These are phyloP conservation scores for Drosophila insularis DNA, from an alignment of 1,140 invertebrate genomes.

Conservation along the genomic window DNA sequence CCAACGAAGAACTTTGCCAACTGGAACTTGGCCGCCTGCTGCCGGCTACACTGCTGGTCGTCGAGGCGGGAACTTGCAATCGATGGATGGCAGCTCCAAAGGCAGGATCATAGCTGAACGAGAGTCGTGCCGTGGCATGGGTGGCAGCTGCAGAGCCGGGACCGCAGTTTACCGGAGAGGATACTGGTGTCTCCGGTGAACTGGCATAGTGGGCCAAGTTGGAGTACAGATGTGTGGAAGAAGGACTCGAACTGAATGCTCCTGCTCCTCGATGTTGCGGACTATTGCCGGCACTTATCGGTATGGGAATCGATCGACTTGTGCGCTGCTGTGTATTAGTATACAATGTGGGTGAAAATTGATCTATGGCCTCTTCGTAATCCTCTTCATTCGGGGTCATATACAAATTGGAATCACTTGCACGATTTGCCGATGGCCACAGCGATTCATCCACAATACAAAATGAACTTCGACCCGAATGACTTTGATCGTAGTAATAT, in stretches of 20 bases:
- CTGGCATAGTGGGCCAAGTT: conserved; percentile 63
- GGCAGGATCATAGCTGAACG: conserved; percentile 73
- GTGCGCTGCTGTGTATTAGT: background rate
- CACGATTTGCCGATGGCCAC: conserved; percentile 49
- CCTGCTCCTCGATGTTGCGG: conserved; percentile 51
- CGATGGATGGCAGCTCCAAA: conserved; percentile 52
- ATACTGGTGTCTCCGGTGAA: conserved; percentile 58
- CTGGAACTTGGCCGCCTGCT: conserved; percentile 27
- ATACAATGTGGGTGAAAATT: conserved; percentile 75
- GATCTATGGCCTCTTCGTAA: conserved; percentile 73
- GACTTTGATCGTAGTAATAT: conserved; percentile 68
- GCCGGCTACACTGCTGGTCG: background rate
- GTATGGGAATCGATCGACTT: conserved; percentile 70
- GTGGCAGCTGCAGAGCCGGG: background rate
- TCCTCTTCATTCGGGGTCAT: conserved; percentile 52
- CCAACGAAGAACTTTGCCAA: conserved; percentile 48
- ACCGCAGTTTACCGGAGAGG: background rate
- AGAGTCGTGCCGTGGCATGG: conserved; percentile 13
- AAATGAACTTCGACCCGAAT: conserved; percentile 70
- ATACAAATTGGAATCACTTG: conserved; percentile 64
- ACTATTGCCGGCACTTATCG: conserved; percentile 69
- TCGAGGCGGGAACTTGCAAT: conserved; percentile 45
- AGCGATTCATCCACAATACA: conserved; percentile 66
- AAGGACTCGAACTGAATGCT: conserved; percentile 70
- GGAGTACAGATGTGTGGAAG: conserved; percentile 63